Conservation (phyloP, 2,113 vertebrate species). For the Ardeotis arabs region DNA sequence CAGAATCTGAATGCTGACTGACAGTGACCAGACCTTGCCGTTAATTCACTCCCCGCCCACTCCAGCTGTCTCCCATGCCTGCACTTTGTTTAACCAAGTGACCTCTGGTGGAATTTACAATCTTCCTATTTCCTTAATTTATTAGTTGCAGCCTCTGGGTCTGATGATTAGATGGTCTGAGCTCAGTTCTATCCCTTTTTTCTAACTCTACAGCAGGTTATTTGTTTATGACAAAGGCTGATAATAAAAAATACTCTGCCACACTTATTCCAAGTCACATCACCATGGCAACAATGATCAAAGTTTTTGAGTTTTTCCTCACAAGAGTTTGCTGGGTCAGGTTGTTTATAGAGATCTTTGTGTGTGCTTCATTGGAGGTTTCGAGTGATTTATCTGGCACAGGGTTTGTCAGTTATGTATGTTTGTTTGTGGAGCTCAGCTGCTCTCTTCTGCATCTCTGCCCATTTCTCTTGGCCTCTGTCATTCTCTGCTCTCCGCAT, state of each 20-base stretch:
- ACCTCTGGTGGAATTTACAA: slow-evolving; percentile 24
- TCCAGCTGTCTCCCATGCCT: background rate
- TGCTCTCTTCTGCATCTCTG: background rate
- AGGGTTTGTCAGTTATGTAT: background rate
- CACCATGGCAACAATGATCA: slow-evolving; percentile 41
- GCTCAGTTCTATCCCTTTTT: background rate
- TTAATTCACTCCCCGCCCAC: slow-evolving; percentile 12
- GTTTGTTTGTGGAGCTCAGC: background rate
- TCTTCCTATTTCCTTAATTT: slow-evolving; percentile 24
- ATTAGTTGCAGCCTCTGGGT: background rate
- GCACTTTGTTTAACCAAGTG: slow-evolving; percentile 42
- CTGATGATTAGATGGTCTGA: slow-evolving; percentile 11
- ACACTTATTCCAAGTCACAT: background rate
- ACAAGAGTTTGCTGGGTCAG: slow-evolving; percentile 7
- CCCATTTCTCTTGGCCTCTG: background rate
- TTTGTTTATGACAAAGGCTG: slow-evolving; percentile 52
- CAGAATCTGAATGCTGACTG: background rate
- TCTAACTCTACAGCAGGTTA: background rate
- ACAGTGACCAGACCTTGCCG: background rate
- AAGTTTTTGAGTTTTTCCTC: slow-evolving; percentile 30
- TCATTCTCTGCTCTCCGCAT: background rate
- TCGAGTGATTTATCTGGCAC: background rate
- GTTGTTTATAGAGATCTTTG: background rate
- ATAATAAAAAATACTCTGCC: slow-evolving; percentile 6
- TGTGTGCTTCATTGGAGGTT: background rate